These are phyloP conservation scores for Hypolimnas misippus DNA, from an alignment of 2,888 invertebrate genomes.

Conservation along the genomic window DNA sequence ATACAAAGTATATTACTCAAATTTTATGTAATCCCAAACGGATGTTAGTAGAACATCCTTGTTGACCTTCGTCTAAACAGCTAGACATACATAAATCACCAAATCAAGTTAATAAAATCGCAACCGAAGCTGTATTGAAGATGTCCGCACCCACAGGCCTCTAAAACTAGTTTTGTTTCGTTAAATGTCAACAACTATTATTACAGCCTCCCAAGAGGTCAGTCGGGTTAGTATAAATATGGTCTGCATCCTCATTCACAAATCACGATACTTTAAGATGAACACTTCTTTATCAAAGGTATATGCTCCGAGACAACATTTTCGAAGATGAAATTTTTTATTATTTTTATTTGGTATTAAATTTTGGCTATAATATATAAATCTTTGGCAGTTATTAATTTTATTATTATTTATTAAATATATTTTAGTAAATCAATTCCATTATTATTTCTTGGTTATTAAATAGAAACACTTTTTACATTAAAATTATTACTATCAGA, in stretches of 20 bases:
- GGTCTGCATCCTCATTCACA: conserved; percentile 47
- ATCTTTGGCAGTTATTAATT: too few relatives aligned
- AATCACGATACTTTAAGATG: too few relatives aligned
- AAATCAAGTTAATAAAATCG: conserved; percentile 55
- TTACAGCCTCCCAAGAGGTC: conserved; percentile 63
- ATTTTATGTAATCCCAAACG: conserved; percentile 23
- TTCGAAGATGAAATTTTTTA: too few relatives aligned
- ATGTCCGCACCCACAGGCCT: conserved; percentile 51
- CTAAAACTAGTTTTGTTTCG: conserved; percentile 67
- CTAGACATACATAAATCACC: conserved; percentile 47
- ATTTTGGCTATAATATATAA: too few relatives aligned
- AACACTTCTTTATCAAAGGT: too few relatives aligned
- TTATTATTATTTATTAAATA: too few relatives aligned
- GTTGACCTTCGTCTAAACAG: conserved; percentile 37
- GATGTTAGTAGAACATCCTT: conserved; percentile 22
- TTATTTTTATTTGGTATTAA: too few relatives aligned
- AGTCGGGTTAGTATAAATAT: conserved; percentile 54
- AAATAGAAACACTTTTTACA: too few relatives aligned
- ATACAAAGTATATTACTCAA: neutral
- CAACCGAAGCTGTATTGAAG: conserved; percentile 46
- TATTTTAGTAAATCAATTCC: too few relatives aligned
- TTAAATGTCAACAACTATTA: conserved; percentile 78
- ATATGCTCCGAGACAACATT: too few relatives aligned
- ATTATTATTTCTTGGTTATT: too few relatives aligned
- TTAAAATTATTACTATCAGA: too few relatives aligned